A percentile compares a stretch with the other conserved stretches of the same genome.
These are phyloP conservation scores for Chirona hameri DNA, from an alignment of 2,888 invertebrate genomes.

Conservation along the genomic window DNA sequence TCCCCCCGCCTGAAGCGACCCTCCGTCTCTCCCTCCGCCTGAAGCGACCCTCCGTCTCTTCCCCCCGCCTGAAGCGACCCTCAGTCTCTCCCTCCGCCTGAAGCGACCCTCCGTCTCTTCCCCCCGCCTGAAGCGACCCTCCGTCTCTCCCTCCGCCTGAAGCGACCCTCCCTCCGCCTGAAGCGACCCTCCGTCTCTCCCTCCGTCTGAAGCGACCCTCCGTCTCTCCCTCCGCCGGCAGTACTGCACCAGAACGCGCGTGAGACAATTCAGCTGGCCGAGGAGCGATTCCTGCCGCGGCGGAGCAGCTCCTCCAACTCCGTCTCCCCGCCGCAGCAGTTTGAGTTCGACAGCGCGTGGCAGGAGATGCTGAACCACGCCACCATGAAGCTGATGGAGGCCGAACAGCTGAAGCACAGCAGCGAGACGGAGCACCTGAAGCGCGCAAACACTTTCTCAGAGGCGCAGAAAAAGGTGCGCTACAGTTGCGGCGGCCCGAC, in stretches of 20 bases:
- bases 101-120: too few species aligned
- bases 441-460: conserved; percentile 72
- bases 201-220: background rate
- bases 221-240: background rate
- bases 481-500: background rate
- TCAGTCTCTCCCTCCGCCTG: background rate
- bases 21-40: background rate
- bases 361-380: conserved; percentile 96
- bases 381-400: conserved; percentile 90
- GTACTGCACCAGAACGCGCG: conserved; percentile 81
- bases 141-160: background rate
- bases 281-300: conserved; percentile 64
- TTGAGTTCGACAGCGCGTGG: conserved; percentile 88
- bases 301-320: too few species aligned
- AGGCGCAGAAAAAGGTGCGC: conserved; percentile 69
- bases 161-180: too few species aligned
- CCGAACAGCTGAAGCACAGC: conserved; percentile 83
- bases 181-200: background rate
- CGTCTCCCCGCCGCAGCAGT: background rate
- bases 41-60: too few species aligned
- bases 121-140: background rate
- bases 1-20: too few species aligned
- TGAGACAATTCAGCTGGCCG: conserved; percentile 87
- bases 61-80: background rate
- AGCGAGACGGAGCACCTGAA: conserved; percentile 83